Base-by-base conservation (phyloP, 2,113 vertebrate species). In the Catharus fuscescens region DNA sequence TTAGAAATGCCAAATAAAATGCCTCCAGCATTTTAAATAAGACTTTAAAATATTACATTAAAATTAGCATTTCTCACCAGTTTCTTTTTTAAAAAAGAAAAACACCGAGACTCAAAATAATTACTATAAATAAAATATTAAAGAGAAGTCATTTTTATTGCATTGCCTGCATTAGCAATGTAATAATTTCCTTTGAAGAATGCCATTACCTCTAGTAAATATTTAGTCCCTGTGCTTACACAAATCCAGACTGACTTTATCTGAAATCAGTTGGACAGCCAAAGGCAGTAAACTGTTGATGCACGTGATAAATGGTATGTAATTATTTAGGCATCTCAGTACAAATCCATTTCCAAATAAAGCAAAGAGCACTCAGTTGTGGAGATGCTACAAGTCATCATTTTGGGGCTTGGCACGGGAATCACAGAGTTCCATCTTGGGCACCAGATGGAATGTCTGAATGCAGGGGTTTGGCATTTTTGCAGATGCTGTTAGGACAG, bases 111-210 rank as follows among this genome's bases (percentile, higher is more conserved):
- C 15, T 9, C 10, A 18, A 29, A 42, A 69, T 32, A 57, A 57
- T 69, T 86, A 52, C 40, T 86, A 47, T 34, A 84, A 87, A 84
- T 77, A 78, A 91, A 95, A 74, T 73, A 86, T 62, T 92, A 45
- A 48, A 82, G 25, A 72, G 42, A 9, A 66, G 12, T 64, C 20
- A 14, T 72, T 92, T 88, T 59, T 81, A 66, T 44, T 89, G 32
- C 36, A 48, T 40, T 88, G 44, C 28, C 40, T 82, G 31, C 2
- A 4, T 88, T 80, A 80, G 36, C 54, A 57, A 40, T 44, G 28
- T 21, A 80, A 40, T 64, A 71, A 76, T 42, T 79, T 79, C 23
- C 70, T 87, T 60, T 60, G 48, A 88, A 77, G 71, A 88, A 57
- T 73, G 47, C 18, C 3, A 56, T 88, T 85, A 52, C 1, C 2